Evolutionary conservation across 2,797 vertebrate genomes (phyloP), one percentile per base, ranked within the genome.

Genomic region (Paedocypris micromegethes): DNA sequence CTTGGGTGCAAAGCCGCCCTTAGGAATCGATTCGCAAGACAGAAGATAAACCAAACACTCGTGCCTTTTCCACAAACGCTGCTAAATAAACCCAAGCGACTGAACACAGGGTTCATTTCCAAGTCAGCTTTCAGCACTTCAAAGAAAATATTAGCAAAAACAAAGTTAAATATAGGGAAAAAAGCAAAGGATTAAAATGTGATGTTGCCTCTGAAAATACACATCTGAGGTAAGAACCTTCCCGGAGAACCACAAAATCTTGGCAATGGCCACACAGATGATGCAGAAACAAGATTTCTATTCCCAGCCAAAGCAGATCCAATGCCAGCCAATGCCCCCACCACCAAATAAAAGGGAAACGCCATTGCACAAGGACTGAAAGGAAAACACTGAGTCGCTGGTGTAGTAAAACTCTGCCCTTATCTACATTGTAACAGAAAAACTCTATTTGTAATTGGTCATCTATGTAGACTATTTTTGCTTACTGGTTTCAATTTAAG

Each of bases 301-400:
- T 58, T 66, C 45, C 54, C 23, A 54, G 23, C 8, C 23, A 66
- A 54, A 46, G 9, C 40, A 60, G n/a, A 23, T 23, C 23, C 23
- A 23, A 23, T 23, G 23, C 23, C 23, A 23, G 23, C 23, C 23
- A 23, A 23, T 23, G 23, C 23, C 23, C 23, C 23, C 23, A 23
- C 23, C 23, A 23, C 23, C 23, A 23, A 23, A 23, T 23, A 69
- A 64, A 46, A 9, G 43, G 4, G 38, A 7, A 44, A 58, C 64
- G 56, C 5, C 46, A 46, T 48, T 8, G n/a, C 44, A 41, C 64
- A 66, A 48, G 41, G 5, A 66, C 53, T 50, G 39, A 57, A 63
- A 63, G 43, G 46, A 59, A 70, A 76, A 49, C 61, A 58, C 7
- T 6, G 5, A 63, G 66, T 71, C 70, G 66, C 70, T 76, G 63